These are phyloP conservation scores for Rhamphomyia laevipes DNA, from an alignment of 2,888 invertebrate species.

Conservation along the genomic window DNA sequence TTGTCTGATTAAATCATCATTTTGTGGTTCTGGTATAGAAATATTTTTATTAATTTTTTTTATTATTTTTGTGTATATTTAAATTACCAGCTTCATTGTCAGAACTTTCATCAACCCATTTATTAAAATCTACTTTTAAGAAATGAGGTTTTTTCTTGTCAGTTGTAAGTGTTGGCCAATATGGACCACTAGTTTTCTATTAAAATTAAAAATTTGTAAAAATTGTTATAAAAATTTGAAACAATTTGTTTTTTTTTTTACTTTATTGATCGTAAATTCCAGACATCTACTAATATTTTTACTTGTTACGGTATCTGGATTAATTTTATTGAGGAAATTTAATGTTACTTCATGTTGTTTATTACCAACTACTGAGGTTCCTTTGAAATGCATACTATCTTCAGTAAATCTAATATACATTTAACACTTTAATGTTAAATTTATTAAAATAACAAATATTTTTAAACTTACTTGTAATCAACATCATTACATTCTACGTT, in stretches of 20 bases:
- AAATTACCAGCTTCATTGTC: constrained; percentile 62
- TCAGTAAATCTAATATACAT: constrained; percentile 47
- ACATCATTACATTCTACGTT: constrained; percentile 84
- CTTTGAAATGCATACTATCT: constrained; percentile 68
- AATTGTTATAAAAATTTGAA: neutral
- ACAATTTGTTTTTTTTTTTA: too few relatives aligned
- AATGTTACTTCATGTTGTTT: constrained; percentile 81
- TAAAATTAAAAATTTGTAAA: constrained; percentile 2
- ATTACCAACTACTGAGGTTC: constrained; percentile 70
- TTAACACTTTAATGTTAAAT: neutral
- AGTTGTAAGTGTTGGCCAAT: constrained; percentile 80
- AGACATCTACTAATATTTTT: constrained; percentile 62
- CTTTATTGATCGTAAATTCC: constrained; percentile 61
- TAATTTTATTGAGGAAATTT: constrained; percentile 69
- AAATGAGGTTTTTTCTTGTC: constrained; percentile 86
- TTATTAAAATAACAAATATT: neutral
- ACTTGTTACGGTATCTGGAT: constrained; percentile 63
- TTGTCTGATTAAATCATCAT: neutral
- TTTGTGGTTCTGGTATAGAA: neutral
- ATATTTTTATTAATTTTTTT: constrained; percentile 2
- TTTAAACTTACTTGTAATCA: constrained; percentile 50
- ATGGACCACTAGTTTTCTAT: constrained; percentile 55
- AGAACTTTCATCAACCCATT: constrained; percentile 96
- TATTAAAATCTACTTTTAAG: constrained; percentile 94
- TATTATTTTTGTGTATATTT: constrained; percentile 14